Evolutionary conservation across 2,888 invertebrate species (phyloP).

Genomic region (Thysanoteuthis rhombus): DNA sequence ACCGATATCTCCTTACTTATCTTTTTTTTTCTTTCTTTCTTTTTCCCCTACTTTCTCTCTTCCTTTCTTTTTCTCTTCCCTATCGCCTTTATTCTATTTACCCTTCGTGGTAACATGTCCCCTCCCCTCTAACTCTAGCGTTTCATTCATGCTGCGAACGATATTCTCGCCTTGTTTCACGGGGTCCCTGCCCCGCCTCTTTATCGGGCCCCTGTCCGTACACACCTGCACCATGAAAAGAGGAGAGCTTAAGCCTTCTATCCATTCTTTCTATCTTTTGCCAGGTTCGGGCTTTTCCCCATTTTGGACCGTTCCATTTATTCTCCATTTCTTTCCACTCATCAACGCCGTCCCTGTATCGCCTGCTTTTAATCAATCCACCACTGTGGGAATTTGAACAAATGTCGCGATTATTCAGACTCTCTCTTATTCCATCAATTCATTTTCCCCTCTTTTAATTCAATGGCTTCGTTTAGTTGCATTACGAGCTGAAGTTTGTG

Average conservation of each 20-base stretch:
- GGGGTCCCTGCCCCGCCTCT: neutral
- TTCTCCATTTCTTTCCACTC: neutral
- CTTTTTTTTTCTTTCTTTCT: neutral
- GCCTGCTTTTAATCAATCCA: neutral
- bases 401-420: neutral
- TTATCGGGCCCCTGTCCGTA: neutral
- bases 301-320: no score
- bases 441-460: neutral
- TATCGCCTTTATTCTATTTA: neutral
- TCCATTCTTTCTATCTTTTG: neutral
- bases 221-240: neutral
- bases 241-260: neutral
- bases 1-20: neutral
- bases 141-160: neutral
- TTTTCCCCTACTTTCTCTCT: neutral
- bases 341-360: neutral
- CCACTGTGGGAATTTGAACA: neutral
- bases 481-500: neutral
- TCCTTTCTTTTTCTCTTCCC: neutral
- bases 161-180: neutral
- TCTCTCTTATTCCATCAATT: neutral
- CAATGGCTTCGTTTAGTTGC: neutral
- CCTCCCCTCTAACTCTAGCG: neutral
- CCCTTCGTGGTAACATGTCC: neutral
- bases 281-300: neutral